A percentile compares a stretch with the other conserved stretches of the same genome.
These are phyloP conservation scores for Dryobates pubescens DNA, from an alignment of 2,797 vertebrate genomes.

Conservation along the genomic window DNA sequence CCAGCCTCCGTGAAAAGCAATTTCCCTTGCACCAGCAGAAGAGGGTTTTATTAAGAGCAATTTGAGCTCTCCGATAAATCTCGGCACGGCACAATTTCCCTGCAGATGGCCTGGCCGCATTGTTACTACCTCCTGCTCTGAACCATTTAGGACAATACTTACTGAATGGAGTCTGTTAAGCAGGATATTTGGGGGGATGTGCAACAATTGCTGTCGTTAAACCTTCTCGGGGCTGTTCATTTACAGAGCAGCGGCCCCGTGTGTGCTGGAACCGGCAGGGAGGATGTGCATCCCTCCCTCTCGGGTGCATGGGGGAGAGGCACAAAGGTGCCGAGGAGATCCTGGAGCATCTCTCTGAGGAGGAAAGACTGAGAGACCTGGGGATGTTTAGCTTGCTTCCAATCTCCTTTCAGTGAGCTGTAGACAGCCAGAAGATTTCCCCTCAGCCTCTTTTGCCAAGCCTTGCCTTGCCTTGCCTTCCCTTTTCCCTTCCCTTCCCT, in stretches of 20 bases:
- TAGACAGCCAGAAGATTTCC: no score
- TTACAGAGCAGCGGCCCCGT: background rate
- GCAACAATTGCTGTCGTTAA: conserved; percentile 2
- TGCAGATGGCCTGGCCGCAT: conserved; percentile 5
- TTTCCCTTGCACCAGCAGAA: conserved; percentile 43
- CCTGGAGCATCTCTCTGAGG: no score
- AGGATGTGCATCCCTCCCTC: background rate
- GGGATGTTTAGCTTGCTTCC: no score
- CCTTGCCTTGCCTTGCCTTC: no score
- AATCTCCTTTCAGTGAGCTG: no score
- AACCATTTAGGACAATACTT: conserved; percentile 38
- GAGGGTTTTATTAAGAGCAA: conserved; percentile 55
- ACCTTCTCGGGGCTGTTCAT: background rate
- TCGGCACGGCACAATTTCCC: background rate
- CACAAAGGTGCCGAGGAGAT: no score
- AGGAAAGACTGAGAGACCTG: no score
- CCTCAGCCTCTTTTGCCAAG: no score
- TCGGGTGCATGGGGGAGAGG: background rate
- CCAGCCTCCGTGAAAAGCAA: conserved; percentile 34
- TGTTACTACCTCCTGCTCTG: background rate
- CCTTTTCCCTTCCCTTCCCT: no score
- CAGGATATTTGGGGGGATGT: conserved; percentile 5
- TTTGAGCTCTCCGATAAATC: conserved; percentile 55
- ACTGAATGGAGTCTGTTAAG: conserved; percentile 27
- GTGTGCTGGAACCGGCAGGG: background rate